phyloP scores from a whole-genome alignment of 2,888 invertebrate genomes.

The Drosophila subsilvestris region DNA sequence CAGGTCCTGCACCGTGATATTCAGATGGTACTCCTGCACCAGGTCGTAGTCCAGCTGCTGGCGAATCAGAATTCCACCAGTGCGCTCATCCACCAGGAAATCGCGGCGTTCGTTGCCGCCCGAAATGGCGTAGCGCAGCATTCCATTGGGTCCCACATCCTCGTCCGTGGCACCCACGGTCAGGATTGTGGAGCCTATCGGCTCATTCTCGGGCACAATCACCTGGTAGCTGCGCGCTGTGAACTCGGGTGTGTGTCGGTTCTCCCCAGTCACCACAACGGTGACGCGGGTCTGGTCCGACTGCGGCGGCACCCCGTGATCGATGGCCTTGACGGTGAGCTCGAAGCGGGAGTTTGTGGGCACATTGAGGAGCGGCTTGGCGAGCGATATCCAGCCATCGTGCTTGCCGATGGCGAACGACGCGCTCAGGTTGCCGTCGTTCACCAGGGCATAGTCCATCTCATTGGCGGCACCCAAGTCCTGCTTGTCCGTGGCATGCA shows the following conservation, averaged over 20 bases:
- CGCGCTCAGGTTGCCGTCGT: conserved; percentile 91
- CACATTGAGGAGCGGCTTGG: conserved; percentile 84
- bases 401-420: conserved; percentile 90
- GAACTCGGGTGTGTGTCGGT: conserved; percentile 91
- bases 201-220: conserved; percentile 95
- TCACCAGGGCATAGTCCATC: conserved; percentile 90
- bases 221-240: conserved; percentile 94
- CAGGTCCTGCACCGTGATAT: conserved; percentile 94
- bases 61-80: conserved; percentile 92
- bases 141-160: conserved; percentile 95
- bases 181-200: conserved; percentile 92
- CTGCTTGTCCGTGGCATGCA: conserved; percentile 90
- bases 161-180: conserved; percentile 93
- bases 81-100: conserved; percentile 90
- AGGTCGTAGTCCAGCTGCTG: conserved; percentile 94
- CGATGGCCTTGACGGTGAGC: conserved; percentile 90
- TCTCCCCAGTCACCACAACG: conserved; percentile 93
- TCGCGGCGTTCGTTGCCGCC: conserved; percentile 92
- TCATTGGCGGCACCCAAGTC: conserved; percentile 96
- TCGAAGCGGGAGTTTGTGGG: conserved; percentile 88
- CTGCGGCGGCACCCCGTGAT: conserved; percentile 94
- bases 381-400: conserved; percentile 93
- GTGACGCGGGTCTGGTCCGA: conserved; percentile 90
- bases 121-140: conserved; percentile 92
- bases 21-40: conserved; percentile 92